These are phyloP conservation scores for Leptodactylus fallax DNA, from an alignment of 2,797 vertebrate genomes.

Conservation along the genomic window DNA sequence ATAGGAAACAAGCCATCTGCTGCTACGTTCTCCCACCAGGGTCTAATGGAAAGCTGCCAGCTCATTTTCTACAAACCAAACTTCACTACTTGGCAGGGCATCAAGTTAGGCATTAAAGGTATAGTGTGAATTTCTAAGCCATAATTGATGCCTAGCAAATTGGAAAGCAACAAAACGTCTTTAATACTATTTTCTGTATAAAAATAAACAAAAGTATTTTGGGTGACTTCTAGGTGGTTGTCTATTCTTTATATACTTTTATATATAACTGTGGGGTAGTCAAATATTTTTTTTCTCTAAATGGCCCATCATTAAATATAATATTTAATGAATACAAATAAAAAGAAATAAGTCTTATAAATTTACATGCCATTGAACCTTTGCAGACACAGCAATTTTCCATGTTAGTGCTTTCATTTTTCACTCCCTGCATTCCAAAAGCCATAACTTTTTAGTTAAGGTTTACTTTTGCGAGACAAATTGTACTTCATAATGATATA, in stretches of 20 bases:
- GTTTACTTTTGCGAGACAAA: neutral
- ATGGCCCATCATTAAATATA: too few relatives aligned
- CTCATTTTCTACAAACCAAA: conserved; percentile 56
- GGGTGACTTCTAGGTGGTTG: too few relatives aligned
- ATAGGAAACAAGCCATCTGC: conserved; percentile 62
- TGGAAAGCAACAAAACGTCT: neutral
- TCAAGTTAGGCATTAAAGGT: conserved; percentile 50
- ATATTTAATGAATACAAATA: too few relatives aligned
- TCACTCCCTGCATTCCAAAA: too few relatives aligned
- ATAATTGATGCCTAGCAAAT: conserved; percentile 5
- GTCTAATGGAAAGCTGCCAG: conserved; percentile 55
- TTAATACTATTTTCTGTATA: neutral
- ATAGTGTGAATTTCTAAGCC: neutral
- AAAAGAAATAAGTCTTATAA: too few relatives aligned
- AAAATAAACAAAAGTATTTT: neutral
- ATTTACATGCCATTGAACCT: too few relatives aligned
- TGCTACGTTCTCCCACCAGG: conserved; percentile 57
- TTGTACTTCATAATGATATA: too few relatives aligned
- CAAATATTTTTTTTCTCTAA: too few relatives aligned
- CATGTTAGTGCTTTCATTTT: too few relatives aligned
- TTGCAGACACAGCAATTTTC: neutral
- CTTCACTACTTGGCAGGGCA: conserved; percentile 46
- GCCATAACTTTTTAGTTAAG: too few relatives aligned
- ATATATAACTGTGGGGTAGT: too few relatives aligned
- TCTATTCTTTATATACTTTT: too few relatives aligned